Base-by-base conservation (phyloP, 2,797 vertebrate genomes). In the Melanogrammus aeglefinus region DNA sequence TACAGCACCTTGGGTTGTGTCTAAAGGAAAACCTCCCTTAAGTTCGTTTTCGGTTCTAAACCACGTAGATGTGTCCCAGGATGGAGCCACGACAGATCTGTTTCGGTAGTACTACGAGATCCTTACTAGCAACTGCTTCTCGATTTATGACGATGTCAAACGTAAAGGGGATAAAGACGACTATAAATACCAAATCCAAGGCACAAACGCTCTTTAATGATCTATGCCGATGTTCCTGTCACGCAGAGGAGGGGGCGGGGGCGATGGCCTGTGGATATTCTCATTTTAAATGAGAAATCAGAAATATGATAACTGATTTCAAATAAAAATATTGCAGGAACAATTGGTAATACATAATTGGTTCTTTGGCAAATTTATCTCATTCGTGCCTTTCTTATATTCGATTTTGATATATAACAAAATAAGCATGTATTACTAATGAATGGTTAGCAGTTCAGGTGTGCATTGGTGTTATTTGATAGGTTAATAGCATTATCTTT, bases 131-230 rank as follows among this genome's bases (percentile, higher is more conserved):
- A 85, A 91, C 85, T 90, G 93, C 87, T 86, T 91, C 85, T 90
- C 93, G 92, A 91, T 93, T 93, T 93, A 94, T 89, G 81, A 94
- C 80, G 93, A 94, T 95, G 94, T 95, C 93, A 94, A 89, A 88
- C 75, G 83, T 78, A 80, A 94, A 94, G 92, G 93, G 92, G 91
- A 90, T 90, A 88, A 77, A 85, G 89, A 92, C 84, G 88, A 91
- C 86, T 88, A 63, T 63, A 83, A 85, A 90, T 31, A 94, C 93
- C 93, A 93, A 94, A 94, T 93, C 80, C 77, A 92, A 92, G 90
- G 91, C 92, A 92, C 91, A 93, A 92, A 86, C 81, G 88, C 88
- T 92, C 88, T 92, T 90, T 86, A 87, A 90, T 87, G 86, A 88
- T 85, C 84, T 88, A 91, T 89, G 86, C 90, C 86, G 87, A 81